Evolutionary conservation across 1,140 invertebrate species (phyloP).

Genomic region (Ostrea edulis): DNA sequence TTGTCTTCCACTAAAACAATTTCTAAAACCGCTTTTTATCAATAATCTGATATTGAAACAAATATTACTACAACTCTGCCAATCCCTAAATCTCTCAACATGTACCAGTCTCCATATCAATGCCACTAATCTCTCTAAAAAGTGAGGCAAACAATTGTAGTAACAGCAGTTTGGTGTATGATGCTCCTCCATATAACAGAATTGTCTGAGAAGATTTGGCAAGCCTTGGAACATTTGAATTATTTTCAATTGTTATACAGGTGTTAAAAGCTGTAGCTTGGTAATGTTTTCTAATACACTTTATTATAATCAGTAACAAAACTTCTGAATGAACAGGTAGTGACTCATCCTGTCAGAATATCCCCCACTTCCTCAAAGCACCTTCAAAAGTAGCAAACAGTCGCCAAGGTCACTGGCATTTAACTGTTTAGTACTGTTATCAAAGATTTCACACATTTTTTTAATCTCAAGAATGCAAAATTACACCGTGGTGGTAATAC

Average conservation of each 20-base stretch:
- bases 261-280: slow-evolving; percentile 19
- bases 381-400: neutral
- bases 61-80: slow-evolving; percentile 12
- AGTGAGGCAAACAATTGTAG: slow-evolving; percentile 21
- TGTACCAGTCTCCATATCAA: neutral
- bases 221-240: neutral
- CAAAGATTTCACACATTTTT: neutral
- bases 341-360: slow-evolving; percentile 7
- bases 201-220: neutral
- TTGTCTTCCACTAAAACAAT: slow-evolving; percentile 24
- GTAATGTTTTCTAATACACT: slow-evolving; percentile 8
- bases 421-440: neutral
- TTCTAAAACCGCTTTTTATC: slow-evolving; percentile 32
- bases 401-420: neutral
- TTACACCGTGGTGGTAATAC: neutral
- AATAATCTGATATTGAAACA: slow-evolving; percentile 36
- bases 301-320: slow-evolving; percentile 23
- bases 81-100: slow-evolving; percentile 1
- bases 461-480: neutral
- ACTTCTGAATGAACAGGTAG: slow-evolving; percentile 10
- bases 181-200: neutral
- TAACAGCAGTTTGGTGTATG: neutral
- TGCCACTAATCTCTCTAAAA: neutral
- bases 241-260: slow-evolving; percentile 24
- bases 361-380: neutral